These are phyloP conservation scores for Fulmarus glacialis DNA, from an alignment of 2,113 vertebrate species.

Conservation along the genomic window DNA sequence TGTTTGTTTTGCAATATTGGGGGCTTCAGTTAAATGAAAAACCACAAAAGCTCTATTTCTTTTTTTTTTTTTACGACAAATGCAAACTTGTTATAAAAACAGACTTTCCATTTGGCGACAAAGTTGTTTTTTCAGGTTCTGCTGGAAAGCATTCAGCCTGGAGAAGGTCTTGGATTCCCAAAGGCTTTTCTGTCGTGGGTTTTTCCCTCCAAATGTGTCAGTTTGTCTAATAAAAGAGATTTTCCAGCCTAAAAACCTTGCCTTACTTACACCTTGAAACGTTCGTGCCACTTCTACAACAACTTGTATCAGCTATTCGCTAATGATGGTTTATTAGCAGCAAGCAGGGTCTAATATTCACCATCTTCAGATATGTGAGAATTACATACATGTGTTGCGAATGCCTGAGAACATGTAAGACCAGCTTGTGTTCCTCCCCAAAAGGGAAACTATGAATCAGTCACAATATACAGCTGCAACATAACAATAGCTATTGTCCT, in stretches of 20 bases:
- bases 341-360: background rate
- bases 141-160: slow-evolving; percentile 2
- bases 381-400: background rate
- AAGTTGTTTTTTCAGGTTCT: background rate
- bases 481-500: slow-evolving; percentile 47
- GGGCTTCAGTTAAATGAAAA: background rate
- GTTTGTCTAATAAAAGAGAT: background rate
- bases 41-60: background rate
- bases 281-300: background rate
- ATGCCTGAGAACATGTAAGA: background rate
- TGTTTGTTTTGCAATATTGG: background rate
- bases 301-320: background rate
- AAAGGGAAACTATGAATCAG: slow-evolving; percentile 23
- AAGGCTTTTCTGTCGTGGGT: background rate
- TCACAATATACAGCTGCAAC: slow-evolving; percentile 10
- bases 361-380: background rate
- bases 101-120: background rate
- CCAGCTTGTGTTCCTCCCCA: background rate
- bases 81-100: background rate
- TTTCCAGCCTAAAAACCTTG: background rate
- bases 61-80: background rate
- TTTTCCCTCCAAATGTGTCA: background rate
- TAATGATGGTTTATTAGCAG: background rate
- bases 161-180: slow-evolving; percentile 5
- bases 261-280: background rate